These are phyloP conservation scores for Platycnemis pennipes DNA, from an alignment of 2,888 invertebrate species.

Conservation along the genomic window DNA sequence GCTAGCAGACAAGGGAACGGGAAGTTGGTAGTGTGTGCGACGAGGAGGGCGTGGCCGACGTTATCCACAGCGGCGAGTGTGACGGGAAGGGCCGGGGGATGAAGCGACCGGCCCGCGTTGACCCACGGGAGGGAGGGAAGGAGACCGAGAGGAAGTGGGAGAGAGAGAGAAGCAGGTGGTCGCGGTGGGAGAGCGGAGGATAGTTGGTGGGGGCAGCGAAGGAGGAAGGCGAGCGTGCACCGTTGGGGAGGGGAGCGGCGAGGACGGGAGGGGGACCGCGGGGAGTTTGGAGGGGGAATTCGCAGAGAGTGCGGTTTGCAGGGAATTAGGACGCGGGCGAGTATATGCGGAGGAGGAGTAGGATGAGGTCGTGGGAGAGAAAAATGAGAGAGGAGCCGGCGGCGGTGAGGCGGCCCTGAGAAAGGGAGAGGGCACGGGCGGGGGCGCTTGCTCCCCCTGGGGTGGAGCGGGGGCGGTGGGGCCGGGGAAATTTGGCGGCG, in stretches of 20 bases:
- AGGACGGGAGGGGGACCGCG: not conserved
- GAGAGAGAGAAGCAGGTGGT: constrained; percentile 2
- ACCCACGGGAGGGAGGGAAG: not conserved
- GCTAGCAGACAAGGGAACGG: not conserved
- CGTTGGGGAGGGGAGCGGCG: not conserved
- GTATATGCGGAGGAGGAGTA: not conserved
- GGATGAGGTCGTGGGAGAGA: not conserved
- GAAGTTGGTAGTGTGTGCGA: not conserved
- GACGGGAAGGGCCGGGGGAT: too few species aligned
- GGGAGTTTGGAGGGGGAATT: not conserved
- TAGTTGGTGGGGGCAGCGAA: not conserved
- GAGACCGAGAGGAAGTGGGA: not conserved
- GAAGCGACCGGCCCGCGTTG: not conserved
- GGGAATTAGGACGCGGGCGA: not conserved
- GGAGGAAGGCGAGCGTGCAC: not conserved
- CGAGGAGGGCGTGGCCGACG: not conserved
- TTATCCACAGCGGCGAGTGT: not conserved
- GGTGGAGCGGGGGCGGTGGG: not conserved
- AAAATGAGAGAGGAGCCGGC: not conserved
- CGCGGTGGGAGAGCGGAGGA: not conserved
- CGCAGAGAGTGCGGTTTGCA: not conserved
- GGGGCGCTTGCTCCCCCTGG: not conserved
- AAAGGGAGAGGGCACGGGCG: not conserved
- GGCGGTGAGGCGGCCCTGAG: not conserved
- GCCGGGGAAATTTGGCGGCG: not conserved